These are phyloP conservation scores for Scolanthus callimorphus DNA, from an alignment of 92 coral and sea anemone genomes.

Conservation along the genomic window DNA sequence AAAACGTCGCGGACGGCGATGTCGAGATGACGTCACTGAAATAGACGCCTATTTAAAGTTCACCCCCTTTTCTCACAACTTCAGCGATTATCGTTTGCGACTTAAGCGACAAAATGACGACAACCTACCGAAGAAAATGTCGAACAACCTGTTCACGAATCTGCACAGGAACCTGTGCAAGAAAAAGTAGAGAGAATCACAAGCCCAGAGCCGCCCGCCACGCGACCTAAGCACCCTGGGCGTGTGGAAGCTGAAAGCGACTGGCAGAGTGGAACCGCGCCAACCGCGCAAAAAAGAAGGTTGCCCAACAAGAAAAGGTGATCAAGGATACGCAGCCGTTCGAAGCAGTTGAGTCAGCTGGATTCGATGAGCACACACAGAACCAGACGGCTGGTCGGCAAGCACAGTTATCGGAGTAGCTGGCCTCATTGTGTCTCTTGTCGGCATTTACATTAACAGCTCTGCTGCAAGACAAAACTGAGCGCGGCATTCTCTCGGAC, in stretches of 20 bases:
- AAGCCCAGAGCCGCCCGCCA: background rate
- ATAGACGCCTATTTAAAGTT: too few species aligned
- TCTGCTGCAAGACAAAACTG: too few species aligned
- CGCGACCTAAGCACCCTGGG: background rate
- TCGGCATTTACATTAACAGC: slow-evolving; percentile 12
- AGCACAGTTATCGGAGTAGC: slow-evolving; percentile 3
- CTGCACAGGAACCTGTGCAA: background rate
- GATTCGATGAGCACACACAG: background rate
- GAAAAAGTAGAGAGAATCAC: background rate
- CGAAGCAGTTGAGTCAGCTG: background rate
- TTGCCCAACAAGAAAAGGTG: background rate
- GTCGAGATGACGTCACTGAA: too few species aligned
- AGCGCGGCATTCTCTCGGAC: background rate
- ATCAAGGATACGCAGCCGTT: background rate
- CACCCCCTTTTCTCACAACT: background rate
- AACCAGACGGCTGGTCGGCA: slow-evolving; percentile 1
- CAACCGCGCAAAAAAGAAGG: background rate
- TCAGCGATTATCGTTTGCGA: background rate
- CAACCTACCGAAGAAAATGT: background rate
- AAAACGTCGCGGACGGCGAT: too few species aligned
- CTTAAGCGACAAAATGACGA: background rate
- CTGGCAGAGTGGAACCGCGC: background rate
- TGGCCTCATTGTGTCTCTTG: slow-evolving; percentile 10
- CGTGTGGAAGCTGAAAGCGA: background rate
- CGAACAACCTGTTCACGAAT: background rate